A percentile compares a stretch with the other conserved stretches of the same genome.
phyloP scores from a whole-genome alignment of 2,797 vertebrate species.

The Psittacula echo region DNA sequence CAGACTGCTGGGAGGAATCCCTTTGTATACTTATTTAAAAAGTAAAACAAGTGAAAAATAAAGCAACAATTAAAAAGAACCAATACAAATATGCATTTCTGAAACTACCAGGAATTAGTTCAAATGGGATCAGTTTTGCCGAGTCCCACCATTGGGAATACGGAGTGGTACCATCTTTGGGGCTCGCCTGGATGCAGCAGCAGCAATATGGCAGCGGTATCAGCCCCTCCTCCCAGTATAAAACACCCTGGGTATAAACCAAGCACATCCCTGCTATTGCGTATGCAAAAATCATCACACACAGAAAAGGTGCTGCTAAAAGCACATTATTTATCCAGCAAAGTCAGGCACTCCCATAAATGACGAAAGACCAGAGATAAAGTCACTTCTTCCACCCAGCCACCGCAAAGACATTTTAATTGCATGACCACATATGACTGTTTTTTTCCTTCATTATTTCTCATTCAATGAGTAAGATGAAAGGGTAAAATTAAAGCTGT shows the following conservation, averaged over 20 bases:
- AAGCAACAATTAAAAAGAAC: neutral
- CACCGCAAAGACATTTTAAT: neutral
- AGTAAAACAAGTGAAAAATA: neutral
- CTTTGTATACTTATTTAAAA: neutral
- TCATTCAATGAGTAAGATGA: neutral
- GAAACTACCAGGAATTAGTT: neutral
- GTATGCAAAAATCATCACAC: accelerated
- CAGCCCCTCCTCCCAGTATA: accelerated
- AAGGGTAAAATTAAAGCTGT: neutral
- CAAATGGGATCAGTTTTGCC: neutral
- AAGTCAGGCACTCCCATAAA: neutral
- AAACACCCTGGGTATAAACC: neutral
- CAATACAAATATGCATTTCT: accelerated
- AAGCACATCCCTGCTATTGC: neutral
- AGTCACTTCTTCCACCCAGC: neutral
- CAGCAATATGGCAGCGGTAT: accelerated
- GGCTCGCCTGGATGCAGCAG: accelerated
- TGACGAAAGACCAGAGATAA: neutral
- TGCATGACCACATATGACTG: accelerated
- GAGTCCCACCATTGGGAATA: accelerated
- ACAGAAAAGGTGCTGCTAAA: neutral
- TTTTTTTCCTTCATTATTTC: neutral
- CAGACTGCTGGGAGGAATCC: neutral
- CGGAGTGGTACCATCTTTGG: accelerated
- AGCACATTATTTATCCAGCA: neutral